Percentiles rank a stretch among this genome's conserved stretches.
These are phyloP conservation scores for Acrobasis consociella DNA, from an alignment of 2,888 invertebrate genomes.

Conservation along the genomic window DNA sequence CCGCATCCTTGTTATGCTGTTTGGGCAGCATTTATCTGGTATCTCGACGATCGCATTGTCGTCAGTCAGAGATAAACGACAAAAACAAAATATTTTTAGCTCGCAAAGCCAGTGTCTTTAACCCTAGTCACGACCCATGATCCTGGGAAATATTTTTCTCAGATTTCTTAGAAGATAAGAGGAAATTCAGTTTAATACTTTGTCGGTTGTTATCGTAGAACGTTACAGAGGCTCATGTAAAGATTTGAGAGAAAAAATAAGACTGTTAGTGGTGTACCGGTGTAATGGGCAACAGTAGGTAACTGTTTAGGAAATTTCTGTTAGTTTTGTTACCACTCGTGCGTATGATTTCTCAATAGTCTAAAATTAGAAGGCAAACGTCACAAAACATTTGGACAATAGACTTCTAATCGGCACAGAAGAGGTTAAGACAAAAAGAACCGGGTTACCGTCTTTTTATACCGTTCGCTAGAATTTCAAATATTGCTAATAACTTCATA, in stretches of 20 bases:
- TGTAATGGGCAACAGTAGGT: background rate
- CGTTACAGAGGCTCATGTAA: constrained; percentile 3
- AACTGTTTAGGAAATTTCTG: constrained; percentile 38
- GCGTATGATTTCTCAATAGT: background rate
- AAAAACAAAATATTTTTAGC: constrained; percentile 55
- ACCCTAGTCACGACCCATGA: constrained; percentile 61
- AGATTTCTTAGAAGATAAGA: constrained; percentile 50
- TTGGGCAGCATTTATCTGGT: constrained; percentile 50
- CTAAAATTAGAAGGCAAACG: background rate
- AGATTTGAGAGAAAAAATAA: constrained; percentile 18
- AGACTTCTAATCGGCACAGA: constrained; percentile 36
- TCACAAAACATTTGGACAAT: constrained; percentile 22
- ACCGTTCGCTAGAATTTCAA: constrained; percentile 43
- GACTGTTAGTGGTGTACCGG: constrained; percentile 1
- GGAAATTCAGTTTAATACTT: constrained; percentile 33
- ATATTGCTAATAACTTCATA: background rate
- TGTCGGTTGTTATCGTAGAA: constrained; percentile 3
- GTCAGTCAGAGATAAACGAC: constrained; percentile 46
- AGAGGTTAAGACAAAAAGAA: constrained; percentile 52
- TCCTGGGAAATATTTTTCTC: constrained; percentile 55
- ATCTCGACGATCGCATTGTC: constrained; percentile 41
- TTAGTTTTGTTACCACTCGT: background rate
- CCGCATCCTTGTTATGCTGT: constrained; percentile 47
- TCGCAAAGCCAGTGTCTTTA: constrained; percentile 48
- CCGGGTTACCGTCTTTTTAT: constrained; percentile 58